Evolutionary conservation across 2,113 vertebrate species (phyloP), one percentile per base, ranked within the genome.

Genomic region (Peucedramus taeniatus): DNA sequence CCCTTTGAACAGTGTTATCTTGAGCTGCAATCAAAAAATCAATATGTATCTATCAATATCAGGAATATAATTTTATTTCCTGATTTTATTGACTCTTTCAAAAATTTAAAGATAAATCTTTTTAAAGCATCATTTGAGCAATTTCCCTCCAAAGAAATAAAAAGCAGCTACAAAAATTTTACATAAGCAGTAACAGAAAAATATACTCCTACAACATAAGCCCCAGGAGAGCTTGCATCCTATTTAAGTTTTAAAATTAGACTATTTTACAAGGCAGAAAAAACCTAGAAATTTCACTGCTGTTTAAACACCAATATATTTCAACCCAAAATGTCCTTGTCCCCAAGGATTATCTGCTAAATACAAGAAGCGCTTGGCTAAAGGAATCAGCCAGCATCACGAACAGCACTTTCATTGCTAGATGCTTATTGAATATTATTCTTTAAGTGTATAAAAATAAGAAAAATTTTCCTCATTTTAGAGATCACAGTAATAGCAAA

Each of bases 1-100:
- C 24, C 44, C 90, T 92, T 93, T 87, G 69, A 92, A 87, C 60
- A 69, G 54, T 33, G 64, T 23, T 69, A 90, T 35, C 45, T 76
- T 63, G 26, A 90, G 66, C 59, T 65, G 53, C 81, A 94, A 69
- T 71, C 87, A 22, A 88, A 78, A 94, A 93, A 95, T 89, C 83
- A 92, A 84, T 89, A 86, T 7, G 13, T 28, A 51, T 82, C 57
- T 92, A 86, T 93, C 85, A 92, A 53, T 79, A 93, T 57, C 42
- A 47, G 45, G 51, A 92, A 90, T 42, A 50, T 15, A 30, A n/a
- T 88, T 89, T 83, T 76, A 87, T 60, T 65, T 28, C 33, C 27
- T 27, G 19, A 31, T 74, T 78, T 78, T 88, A 80, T 40, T 77
- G 30, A 45, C 15, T 72, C 21, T 61, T 75, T 37, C 40, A 85